Evolutionary conservation across 2,797 vertebrate genomes (phyloP), one percentile per base, ranked within the genome.

Genomic region (Cottoperca gobio): DNA sequence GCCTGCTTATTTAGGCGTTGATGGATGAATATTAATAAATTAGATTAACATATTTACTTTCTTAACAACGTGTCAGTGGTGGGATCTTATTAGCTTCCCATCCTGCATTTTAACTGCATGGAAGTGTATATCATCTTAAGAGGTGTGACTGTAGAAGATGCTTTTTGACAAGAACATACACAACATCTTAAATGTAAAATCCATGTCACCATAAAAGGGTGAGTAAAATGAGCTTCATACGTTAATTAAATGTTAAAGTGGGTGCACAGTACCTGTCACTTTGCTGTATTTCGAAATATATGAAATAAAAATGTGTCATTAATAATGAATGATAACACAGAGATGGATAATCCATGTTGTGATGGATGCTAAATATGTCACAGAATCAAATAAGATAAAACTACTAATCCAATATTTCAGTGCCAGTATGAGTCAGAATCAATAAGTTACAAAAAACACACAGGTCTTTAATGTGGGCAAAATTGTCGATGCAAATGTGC

Each of bases 111-210:
- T 16, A n/a, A 79, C 11, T 40, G 9, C n/a, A 52, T 40, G 33
- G n/a, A n/a, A 58, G 42, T 43, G 42, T n/a, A 26, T 35, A 68
- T 63, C 10, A 33, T 71, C 39, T 61, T 53, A 21, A 53, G 42
- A 64, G 33, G 40, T 19, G 17, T 59, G 54, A 66, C 37, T 45
- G 26, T 24, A 31, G 26, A 61, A 9, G 21, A 35, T 43, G 16
- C 17, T 17, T 17, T n/a, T 6, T 35, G 31, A 43, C 49, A 43
- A 57, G 50, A 69, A 50, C 64, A 50, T 69, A 52, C 23, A 58
- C 31, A 57, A 59, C 37, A 59, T 54, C 49, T 39, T 61, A 61
- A 61, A 73, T 46, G 45, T n/a, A n/a, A n/a, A n/a, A n/a, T 63
- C 23, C 42, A 60, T 48, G 7, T 55, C 35, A 28, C 16, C 40